Base-by-base conservation (phyloP, 2,113 vertebrate genomes). In the Guaruba guarouba region DNA sequence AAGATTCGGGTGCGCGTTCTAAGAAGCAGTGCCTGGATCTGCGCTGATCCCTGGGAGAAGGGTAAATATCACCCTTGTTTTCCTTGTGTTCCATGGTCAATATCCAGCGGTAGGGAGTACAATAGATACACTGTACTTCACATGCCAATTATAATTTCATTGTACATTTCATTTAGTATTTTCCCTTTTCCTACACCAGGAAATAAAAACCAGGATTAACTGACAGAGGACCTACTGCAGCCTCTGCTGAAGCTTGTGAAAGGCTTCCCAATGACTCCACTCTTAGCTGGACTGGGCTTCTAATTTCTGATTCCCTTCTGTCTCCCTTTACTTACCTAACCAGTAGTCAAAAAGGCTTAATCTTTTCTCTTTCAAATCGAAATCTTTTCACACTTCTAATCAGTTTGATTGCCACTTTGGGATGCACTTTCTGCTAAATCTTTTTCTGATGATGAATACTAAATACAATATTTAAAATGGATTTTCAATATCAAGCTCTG, bases 401-500 rank as follows among this genome's bases (percentile, higher is more conserved):
- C 35, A 52, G 35, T 85, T 86, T 86, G 67, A 44, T 57, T 86
- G 84, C 57, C 43, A 37, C 73, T 86, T 82, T 57, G 81, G 76
- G 71, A 49, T 79, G 54, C 44, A 83, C 31, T 75, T 90, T 70
- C 82, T 93, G 69, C 61, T 78, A 57, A 54, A 62, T 67, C 55
- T 85, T 90, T 92, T 90, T 67, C 62, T 62, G 77, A 86, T 54
- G 31, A 39, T 86, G 87, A 92, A 90, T 95, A 68, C 52, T 88
- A 74, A 93, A 86, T 48, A 9, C 51, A 68, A 23, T 82, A 82
- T 75, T 86, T 59, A 54, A 94, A 85, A 91, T 92, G 43, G 31
- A 75, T 92, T 96, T 91, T 76, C 64, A 35, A 46, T 86, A 75
- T 68, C 57, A 54, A 57, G 49, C 14, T 59, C 49, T 88, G 10